These are phyloP conservation scores for Dermochelys coriacea DNA, from an alignment of 2,797 vertebrate species.

Conservation along the genomic window DNA sequence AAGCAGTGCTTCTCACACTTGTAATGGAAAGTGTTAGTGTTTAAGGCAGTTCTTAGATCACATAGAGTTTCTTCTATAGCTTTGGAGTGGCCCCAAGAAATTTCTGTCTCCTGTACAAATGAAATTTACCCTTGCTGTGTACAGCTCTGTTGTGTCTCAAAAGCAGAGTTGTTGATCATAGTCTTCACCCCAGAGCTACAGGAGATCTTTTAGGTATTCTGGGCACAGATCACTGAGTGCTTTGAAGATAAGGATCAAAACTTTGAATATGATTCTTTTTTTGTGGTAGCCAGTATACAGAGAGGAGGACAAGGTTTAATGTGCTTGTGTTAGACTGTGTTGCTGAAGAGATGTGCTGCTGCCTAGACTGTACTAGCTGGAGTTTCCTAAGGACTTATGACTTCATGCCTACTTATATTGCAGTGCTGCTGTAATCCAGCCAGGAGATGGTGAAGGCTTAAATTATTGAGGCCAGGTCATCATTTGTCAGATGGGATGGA, in stretches of 20 bases:
- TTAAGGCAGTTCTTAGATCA: rapidly evolving
- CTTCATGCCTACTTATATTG: not conserved
- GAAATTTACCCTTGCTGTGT: no score
- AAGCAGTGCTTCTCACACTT: no score
- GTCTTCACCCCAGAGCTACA: not conserved
- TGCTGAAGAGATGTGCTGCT: not conserved
- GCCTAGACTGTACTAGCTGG: not conserved
- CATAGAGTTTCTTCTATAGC: not conserved
- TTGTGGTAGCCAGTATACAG: not conserved
- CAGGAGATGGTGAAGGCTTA: not conserved
- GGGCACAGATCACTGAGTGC: not conserved
- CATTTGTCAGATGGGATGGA: not conserved
- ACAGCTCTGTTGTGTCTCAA: not conserved
- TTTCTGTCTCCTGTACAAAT: not conserved
- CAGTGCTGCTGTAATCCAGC: not conserved
- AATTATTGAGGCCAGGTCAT: not conserved
- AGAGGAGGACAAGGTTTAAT: not conserved
- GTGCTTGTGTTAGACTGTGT: not conserved
- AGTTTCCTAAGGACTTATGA: not conserved
- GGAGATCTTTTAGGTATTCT: not conserved
- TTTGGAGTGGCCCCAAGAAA: not conserved
- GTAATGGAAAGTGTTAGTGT: rapidly evolving
- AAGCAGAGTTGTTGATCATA: not conserved
- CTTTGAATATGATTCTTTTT: not conserved
- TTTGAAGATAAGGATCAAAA: not conserved